Conservation (phyloP, 2,888 invertebrate species). For the Drosophila stalkeri region DNA sequence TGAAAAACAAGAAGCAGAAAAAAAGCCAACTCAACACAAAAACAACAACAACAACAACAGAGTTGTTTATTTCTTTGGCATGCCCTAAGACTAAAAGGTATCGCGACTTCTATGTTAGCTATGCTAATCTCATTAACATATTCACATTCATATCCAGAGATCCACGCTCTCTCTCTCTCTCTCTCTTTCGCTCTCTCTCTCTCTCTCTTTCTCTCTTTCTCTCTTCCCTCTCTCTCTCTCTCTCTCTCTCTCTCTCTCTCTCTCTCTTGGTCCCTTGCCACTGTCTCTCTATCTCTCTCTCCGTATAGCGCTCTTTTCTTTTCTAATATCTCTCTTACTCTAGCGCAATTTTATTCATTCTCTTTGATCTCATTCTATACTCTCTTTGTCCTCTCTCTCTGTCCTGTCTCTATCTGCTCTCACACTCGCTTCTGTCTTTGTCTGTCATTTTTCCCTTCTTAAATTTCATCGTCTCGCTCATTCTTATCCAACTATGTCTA, state of each 20-base stretch:
- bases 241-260: background rate
- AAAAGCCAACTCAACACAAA: background rate
- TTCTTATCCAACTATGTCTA: too few relatives aligned
- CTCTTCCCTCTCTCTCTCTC: background rate
- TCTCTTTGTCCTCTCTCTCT: too few relatives aligned
- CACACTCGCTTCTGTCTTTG: too few relatives aligned
- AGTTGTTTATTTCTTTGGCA: slow-evolving; percentile 24
- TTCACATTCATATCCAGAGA: background rate
- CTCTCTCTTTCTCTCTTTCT: background rate
- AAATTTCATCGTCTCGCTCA: too few relatives aligned
- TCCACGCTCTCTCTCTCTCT: too few relatives aligned
- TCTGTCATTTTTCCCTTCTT: too few relatives aligned
- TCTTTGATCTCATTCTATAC: too few relatives aligned
- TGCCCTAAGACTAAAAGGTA: slow-evolving; percentile 19
- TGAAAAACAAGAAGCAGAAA: slow-evolving; percentile 31
- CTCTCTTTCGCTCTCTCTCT: background rate
- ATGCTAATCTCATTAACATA: background rate
- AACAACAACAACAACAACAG: slow-evolving; percentile 23
- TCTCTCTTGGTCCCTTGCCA: background rate
- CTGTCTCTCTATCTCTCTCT: background rate
- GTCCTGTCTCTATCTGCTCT: too few relatives aligned
- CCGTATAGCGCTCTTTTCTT: too few relatives aligned
- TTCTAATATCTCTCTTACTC: too few relatives aligned
- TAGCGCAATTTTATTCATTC: too few relatives aligned
- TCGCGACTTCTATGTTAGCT: background rate